These are phyloP conservation scores for Euleptes europaea DNA, from an alignment of 2,113 vertebrate species.

Conservation along the genomic window DNA sequence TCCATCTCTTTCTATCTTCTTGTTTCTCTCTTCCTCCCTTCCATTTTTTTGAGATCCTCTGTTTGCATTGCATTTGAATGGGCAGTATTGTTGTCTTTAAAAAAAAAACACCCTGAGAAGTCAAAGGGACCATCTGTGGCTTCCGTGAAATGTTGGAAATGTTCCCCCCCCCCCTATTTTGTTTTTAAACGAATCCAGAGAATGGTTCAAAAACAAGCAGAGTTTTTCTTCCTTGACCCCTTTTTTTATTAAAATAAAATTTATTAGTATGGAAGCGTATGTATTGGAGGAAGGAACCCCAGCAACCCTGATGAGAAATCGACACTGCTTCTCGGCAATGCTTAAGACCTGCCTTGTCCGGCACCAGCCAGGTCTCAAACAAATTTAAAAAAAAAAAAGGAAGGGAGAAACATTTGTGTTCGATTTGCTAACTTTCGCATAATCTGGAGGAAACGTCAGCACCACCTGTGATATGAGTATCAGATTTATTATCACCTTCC, in stretches of 20 bases:
- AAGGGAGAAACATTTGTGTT: constrained; percentile 60
- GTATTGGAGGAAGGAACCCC: constrained; percentile 38
- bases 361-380: constrained; percentile 10
- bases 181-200: constrained; percentile 44
- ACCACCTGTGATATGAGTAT: constrained; percentile 63
- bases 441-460: constrained; percentile 54
- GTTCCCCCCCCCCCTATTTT: no score
- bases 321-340: constrained; percentile 45
- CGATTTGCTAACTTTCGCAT: constrained; percentile 50
- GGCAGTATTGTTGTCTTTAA: constrained; percentile 49
- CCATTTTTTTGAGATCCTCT: constrained; percentile 43
- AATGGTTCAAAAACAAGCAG: background rate
- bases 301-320: constrained; percentile 42
- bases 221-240: constrained; percentile 64
- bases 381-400: background rate
- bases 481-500: constrained; percentile 69
- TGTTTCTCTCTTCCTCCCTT: background rate
- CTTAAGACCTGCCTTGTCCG: background rate
- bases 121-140: constrained; percentile 69
- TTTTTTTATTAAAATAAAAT: constrained; percentile 78
- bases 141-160: constrained; percentile 63
- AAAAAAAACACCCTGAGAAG: constrained; percentile 22
- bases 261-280: constrained; percentile 65
- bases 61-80: constrained; percentile 58
- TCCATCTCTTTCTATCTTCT: background rate